Evolutionary conservation across 2,113 vertebrate species (phyloP), one percentile per base, ranked within the genome.

Genomic region (Scolopax mira): DNA sequence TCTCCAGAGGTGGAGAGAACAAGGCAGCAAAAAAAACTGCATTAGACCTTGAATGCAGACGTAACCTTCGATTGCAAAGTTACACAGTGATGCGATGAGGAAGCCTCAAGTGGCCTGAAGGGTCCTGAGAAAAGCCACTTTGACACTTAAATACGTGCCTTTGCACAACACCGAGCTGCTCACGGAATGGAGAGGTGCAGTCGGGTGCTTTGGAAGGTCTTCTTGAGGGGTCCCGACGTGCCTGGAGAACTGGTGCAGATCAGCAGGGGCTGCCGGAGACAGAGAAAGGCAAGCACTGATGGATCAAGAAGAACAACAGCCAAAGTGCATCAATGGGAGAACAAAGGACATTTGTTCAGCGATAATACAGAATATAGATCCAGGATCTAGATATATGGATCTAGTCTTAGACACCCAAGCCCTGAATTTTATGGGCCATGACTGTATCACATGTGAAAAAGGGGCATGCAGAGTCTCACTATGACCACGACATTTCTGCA

Each of bases 161-260:
- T 62, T 62, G n/a, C 25, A 13, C 33, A 41, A 79, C 70, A 82
- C 25, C 1, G 0, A 0, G 28, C 18, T 75, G 73, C 57, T 85
- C 79, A 74, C 0, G 0, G 39, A 85, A 79, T 8, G 6, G 42
- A 64, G 3, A 37, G 41, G 33, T 85, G 49, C 28, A 70, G n/a
- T 21, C 75, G 21, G n/a, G 8, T 51, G 33, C 35, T 84, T 88
- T 87, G 58, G 71, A 89, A 62, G 19, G 46, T 49, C 62, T 30
- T 86, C 54, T 75, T 69, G 41, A 49, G 1, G 2, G 49, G 49
- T 69, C 11, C 35, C 57, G 49, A 54, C 73, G 44, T 85, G 16
- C 2, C 0, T 18, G 44, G 70, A 65, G 14, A 90, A 19, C 39
- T 77, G 71, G 25, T 69, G 5, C n/a, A 72, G 87, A 65, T 17